Percentiles rank a stretch among this genome's conserved stretches.
Evolutionary conservation across 2,888 invertebrate genomes (phyloP).

Genomic region (Drosophila falleni): DNA sequence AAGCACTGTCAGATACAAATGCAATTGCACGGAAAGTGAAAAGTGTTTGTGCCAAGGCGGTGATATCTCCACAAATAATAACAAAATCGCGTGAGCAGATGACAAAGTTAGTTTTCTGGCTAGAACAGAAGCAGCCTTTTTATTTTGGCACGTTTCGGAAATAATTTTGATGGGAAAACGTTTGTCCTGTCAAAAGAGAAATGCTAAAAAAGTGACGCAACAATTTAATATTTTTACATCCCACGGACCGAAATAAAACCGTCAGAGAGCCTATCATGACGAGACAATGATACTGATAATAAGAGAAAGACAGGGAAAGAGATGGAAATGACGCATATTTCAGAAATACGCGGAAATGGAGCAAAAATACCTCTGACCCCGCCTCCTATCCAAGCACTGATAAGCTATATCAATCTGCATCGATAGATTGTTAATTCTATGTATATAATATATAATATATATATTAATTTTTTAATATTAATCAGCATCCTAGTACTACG

Average conservation of each 20-base stretch:
- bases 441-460: too few species aligned
- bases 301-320: not conserved
- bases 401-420: slow-evolving; percentile 9
- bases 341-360: slow-evolving; percentile 12
- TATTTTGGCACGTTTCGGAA: slow-evolving; percentile 47
- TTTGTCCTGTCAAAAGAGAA: slow-evolving; percentile 38
- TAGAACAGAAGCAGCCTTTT: slow-evolving; percentile 8
- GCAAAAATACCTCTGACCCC: slow-evolving; percentile 1
- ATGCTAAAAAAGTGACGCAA: slow-evolving; percentile 66
- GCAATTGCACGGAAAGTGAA: slow-evolving; percentile 21
- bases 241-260: slow-evolving; percentile 18
- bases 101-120: slow-evolving; percentile 6
- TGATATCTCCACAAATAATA: slow-evolving; percentile 50
- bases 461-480: too few species aligned
- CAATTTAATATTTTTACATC: slow-evolving; percentile 65
- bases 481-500: too few species aligned
- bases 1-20: slow-evolving; percentile 38
- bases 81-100: slow-evolving; percentile 45
- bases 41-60: slow-evolving; percentile 15
- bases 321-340: slow-evolving; percentile 34
- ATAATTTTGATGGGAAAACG: slow-evolving; percentile 27
- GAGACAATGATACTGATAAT: slow-evolving; percentile 40
- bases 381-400: not conserved
- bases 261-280: not conserved
- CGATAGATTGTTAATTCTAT: not conserved